Evolutionary conservation across 2,888 invertebrate genomes (phyloP).

Genomic region (Thelaira solivaga): DNA sequence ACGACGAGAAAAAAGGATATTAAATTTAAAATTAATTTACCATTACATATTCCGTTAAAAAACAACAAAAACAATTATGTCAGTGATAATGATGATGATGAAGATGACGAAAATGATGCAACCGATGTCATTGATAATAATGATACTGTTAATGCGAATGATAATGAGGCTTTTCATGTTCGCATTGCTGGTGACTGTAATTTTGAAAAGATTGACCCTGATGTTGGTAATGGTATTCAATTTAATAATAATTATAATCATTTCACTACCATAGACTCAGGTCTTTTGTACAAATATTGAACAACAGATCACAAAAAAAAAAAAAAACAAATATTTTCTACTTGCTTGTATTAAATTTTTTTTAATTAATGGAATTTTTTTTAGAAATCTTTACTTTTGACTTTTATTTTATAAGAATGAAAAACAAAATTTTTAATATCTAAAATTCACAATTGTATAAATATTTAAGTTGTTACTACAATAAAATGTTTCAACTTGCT

Average conservation of each 20-base stretch:
- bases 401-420: too few species aligned
- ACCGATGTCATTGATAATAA: slow-evolving; percentile 1
- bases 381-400: too few species aligned
- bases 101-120: slow-evolving; percentile 1
- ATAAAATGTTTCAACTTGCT: too few species aligned
- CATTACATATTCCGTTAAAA: slow-evolving; percentile 59
- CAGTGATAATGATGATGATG: slow-evolving; percentile 40
- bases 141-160: not conserved
- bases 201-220: slow-evolving; percentile 25
- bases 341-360: not conserved
- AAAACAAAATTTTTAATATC: too few species aligned
- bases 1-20: slow-evolving; percentile 43
- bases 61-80: slow-evolving; percentile 55
- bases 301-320: slow-evolving; percentile 4
- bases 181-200: slow-evolving; percentile 3
- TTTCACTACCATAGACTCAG: slow-evolving; percentile 59
- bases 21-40: slow-evolving; percentile 60
- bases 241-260: slow-evolving; percentile 58
- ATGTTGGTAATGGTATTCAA: slow-evolving; percentile 51
- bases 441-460: too few species aligned
- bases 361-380: too few species aligned
- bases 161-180: slow-evolving; percentile 33
- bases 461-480: too few species aligned
- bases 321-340: slow-evolving; percentile 13
- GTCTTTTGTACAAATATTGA: slow-evolving; percentile 56